Conservation (phyloP, 2,113 vertebrate genomes). For the Nerophis ophidion region DNA sequence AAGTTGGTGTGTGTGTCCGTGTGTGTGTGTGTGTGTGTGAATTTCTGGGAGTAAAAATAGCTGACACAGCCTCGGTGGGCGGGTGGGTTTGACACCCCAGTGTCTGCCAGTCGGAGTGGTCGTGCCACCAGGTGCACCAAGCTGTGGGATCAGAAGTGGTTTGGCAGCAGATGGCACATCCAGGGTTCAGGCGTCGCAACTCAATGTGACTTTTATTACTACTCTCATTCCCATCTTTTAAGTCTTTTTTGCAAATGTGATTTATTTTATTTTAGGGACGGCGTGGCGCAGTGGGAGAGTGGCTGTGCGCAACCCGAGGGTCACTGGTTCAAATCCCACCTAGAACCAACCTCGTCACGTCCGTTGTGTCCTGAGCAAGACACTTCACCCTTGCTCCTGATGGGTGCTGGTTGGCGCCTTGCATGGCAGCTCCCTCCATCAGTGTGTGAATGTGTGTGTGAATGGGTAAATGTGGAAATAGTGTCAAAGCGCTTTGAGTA, state of each 20-base stretch:
- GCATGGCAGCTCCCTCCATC: too few species aligned
- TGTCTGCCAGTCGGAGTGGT: constrained; percentile 26
- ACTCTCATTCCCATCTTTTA: constrained; percentile 26
- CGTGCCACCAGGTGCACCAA: constrained; percentile 33
- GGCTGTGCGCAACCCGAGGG: too few species aligned
- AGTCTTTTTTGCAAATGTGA: constrained; percentile 1
- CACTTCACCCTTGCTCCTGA: too few species aligned
- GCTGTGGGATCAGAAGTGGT: constrained; percentile 35
- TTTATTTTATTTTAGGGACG: too few species aligned
- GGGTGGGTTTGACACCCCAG: constrained; percentile 26
- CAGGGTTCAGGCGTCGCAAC: constrained; percentile 14
- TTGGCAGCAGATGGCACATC: constrained; percentile 36
- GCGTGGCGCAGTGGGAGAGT: too few species aligned
- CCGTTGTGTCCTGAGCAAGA: too few species aligned
- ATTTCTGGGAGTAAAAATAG: constrained; percentile 53
- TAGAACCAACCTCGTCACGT: too few species aligned
- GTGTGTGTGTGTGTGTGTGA: constrained; percentile 23
- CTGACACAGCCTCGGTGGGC: constrained; percentile 33
- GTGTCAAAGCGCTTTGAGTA: too few species aligned
- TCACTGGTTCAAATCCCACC: too few species aligned
- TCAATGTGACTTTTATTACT: constrained; percentile 5
- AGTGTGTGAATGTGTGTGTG: too few species aligned
- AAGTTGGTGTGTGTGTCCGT: constrained; percentile 31
- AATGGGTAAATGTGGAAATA: too few species aligned
- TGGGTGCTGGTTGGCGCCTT: too few species aligned